A percentile compares a stretch with the other conserved stretches of the same genome.
phyloP scores from a whole-genome alignment of 1,140 invertebrate species.

The Palaemon carinicauda region DNA sequence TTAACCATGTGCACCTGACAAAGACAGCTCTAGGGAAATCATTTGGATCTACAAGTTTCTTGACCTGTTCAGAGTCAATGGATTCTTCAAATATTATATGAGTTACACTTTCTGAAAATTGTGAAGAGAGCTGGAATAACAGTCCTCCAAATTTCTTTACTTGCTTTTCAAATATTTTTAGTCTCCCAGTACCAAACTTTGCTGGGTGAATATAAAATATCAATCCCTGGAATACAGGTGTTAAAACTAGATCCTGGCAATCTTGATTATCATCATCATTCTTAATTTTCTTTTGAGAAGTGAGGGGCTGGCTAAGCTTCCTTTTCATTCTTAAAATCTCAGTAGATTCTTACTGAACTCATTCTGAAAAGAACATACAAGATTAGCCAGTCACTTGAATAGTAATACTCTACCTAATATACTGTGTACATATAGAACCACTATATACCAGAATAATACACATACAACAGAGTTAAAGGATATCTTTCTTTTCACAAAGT shows the following conservation, averaged over 20 bases:
- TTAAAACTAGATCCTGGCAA: background rate
- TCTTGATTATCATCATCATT: background rate
- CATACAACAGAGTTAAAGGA: too few species aligned
- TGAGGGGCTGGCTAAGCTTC: background rate
- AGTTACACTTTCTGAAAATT: background rate
- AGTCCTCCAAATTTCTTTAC: conserved; percentile 39
- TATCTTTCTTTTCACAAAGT: too few species aligned
- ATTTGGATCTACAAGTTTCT: conserved; percentile 18
- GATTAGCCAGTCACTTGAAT: too few species aligned
- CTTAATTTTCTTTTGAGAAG: background rate
- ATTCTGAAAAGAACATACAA: too few species aligned
- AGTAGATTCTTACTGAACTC: too few species aligned
- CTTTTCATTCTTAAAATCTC: background rate
- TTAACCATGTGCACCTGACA: conserved; percentile 45
- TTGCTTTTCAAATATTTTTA: conserved; percentile 39
- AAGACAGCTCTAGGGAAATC: background rate
- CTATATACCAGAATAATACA: too few species aligned
- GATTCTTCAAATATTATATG: conserved; percentile 53
- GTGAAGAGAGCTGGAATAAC: background rate
- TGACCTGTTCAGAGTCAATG: conserved; percentile 18
- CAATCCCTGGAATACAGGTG: background rate
- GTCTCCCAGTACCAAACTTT: conserved; percentile 33
- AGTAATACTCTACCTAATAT: too few species aligned
- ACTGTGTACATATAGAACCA: too few species aligned
- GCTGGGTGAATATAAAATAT: conserved; percentile 41